Conservation (phyloP, 2,797 vertebrate genomes). For the Rhincodon typus region DNA sequence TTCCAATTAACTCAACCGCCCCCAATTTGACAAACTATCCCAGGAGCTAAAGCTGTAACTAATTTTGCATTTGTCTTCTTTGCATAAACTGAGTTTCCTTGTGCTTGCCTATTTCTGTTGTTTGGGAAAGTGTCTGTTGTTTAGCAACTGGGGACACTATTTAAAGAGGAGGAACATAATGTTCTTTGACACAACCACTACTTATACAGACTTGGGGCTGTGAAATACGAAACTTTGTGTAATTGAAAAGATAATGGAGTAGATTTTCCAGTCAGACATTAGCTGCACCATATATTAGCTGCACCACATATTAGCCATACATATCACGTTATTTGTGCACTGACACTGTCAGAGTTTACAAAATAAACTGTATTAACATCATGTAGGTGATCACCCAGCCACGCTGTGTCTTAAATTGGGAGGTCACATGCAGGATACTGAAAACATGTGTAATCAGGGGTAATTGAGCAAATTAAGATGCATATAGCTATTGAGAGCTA, state of each 20-base stretch:
- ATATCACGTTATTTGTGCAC: not conserved
- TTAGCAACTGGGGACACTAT: not conserved
- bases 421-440: not conserved
- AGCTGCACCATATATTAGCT: not conserved
- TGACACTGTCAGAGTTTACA: not conserved
- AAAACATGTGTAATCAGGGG: not conserved
- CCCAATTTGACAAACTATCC: not conserved
- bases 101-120: not conserved
- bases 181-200: not conserved
- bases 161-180: not conserved
- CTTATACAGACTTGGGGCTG: not conserved
- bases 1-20: not conserved
- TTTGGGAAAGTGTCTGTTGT: not conserved
- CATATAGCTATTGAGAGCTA: not conserved
- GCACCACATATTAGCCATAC: not conserved
- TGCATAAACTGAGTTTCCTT: not conserved
- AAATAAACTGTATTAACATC: not conserved
- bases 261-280: not conserved
- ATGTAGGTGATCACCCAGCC: not conserved
- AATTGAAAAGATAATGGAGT: not conserved
- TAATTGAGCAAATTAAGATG: not conserved
- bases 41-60: not conserved
- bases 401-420: not conserved
- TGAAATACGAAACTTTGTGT: not conserved
- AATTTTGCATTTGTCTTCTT: not conserved